Base-by-base conservation (phyloP, 2,888 invertebrate genomes). In the Morinoia aosen region DNA sequence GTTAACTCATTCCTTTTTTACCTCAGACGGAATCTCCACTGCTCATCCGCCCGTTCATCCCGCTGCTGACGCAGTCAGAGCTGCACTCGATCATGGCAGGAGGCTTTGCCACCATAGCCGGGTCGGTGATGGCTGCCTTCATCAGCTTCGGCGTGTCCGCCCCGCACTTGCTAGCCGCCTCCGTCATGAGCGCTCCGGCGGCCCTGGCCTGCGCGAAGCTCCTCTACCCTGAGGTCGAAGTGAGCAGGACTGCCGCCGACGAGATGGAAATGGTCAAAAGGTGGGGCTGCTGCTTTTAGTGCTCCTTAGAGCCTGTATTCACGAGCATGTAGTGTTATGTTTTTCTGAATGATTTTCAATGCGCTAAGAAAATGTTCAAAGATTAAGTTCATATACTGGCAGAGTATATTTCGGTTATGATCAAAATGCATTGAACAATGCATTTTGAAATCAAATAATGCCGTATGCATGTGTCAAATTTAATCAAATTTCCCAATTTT, bases 131-230 rank as follows among this genome's bases (percentile, higher is more conserved):
- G 97, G 99, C 99, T 0, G 99, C 99, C 0, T 99, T 99, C 97
- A 98, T 99, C 95, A 98, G 98, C 7, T 99, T 99, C 97, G 99
- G 99, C 0, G 99, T 99, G 0, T 98, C 98, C 95, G 98, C 99
- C 0, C 98, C 98, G 0, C 98, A 99, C 97, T 97, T 99, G 88
- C 98, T 99, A 96, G 99, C 99, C 0, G 99, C 99, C 0, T 98
- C 99, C 96, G 98, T 99, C 0, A 99, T 99, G 99, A 99, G 99
- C 0, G 99, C 99, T 0, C 99, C 99, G 0, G 99, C 99, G 0
- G 98, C 99, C 0, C 97, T 99, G 58, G 99, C 99, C 97, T 98
- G 98, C 97, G 98, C 99, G 25, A 99, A 99, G 97, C 97, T 99
- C 0, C 98, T 99, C 97, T 98, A 98, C 97, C 99, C 99, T 0